A percentile compares a stretch with the other conserved stretches of the same genome.
These are phyloP conservation scores for Tenthredo notha DNA, from an alignment of 2,888 invertebrate species.

Conservation along the genomic window DNA sequence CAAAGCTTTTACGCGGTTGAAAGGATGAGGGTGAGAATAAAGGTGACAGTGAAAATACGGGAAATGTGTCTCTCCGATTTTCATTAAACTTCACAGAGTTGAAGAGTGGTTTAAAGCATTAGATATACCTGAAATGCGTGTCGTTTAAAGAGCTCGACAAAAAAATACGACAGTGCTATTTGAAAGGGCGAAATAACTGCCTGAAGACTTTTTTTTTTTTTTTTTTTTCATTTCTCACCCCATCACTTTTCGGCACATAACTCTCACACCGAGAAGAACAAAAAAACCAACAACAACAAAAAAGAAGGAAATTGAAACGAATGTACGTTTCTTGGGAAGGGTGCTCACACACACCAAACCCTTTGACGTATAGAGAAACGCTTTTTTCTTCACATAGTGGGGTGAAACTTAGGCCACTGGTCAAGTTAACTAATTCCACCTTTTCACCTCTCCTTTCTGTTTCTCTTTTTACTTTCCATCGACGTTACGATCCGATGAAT, in stretches of 20 bases:
- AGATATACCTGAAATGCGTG: neutral
- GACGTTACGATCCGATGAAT: neutral
- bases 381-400: neutral
- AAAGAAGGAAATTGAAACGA: neutral
- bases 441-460: neutral
- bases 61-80: neutral
- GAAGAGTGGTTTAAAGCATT: neutral
- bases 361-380: neutral
- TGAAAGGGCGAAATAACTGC: neutral
- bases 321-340: neutral
- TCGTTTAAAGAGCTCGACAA: neutral
- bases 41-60: neutral
- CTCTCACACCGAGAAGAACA: neutral
- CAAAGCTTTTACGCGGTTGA: conserved; percentile 20
- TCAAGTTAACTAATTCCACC: neutral
- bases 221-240: no score
- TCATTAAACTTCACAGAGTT: conserved; percentile 10
- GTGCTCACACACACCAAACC: neutral
- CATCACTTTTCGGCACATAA: neutral
- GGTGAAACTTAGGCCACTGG: neutral
- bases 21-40: neutral
- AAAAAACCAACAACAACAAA: neutral
- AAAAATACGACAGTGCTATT: neutral
- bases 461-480: neutral
- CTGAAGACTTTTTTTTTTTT: neutral